A percentile compares a stretch with the other conserved stretches of the same genome.
These are phyloP conservation scores for Xylocopa sonorina DNA, from an alignment of 1,140 invertebrate genomes.

Conservation along the genomic window DNA sequence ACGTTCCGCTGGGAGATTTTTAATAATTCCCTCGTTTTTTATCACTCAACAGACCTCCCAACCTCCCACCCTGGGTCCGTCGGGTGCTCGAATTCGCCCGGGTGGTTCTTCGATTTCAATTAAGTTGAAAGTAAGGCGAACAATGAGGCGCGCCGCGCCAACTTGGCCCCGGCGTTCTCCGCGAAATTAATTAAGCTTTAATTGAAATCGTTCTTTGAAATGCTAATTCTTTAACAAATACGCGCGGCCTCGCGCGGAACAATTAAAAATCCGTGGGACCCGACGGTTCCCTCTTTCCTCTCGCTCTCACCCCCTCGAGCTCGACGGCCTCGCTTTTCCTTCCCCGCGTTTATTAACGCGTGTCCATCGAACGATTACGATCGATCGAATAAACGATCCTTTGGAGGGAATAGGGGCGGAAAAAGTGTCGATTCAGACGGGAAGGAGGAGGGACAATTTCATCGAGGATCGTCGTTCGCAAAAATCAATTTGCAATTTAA, in stretches of 20 bases:
- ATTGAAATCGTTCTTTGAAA: constrained; percentile 82
- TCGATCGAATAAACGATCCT: constrained; percentile 2
- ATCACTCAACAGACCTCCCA: no score
- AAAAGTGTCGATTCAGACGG: neutral
- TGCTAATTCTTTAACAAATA: constrained; percentile 81
- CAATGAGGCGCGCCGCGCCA: constrained; percentile 26
- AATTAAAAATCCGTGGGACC: constrained; percentile 61
- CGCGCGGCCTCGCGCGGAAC: constrained; percentile 61
- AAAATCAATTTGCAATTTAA: constrained; percentile 37
- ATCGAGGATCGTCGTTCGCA: neutral
- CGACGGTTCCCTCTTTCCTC: neutral
- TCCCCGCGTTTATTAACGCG: constrained; percentile 23
- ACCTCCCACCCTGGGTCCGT: neutral
- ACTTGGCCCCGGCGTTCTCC: constrained; percentile 68
- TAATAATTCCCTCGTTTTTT: neutral
- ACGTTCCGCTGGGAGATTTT: neutral
- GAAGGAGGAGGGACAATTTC: constrained; percentile 10
- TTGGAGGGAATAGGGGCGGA: neutral
- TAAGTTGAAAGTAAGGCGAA: constrained; percentile 74
- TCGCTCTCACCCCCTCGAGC: neutral
- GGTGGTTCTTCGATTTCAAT: constrained; percentile 76
- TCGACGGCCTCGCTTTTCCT: neutral
- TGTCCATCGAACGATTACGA: neutral
- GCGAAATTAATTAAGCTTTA: constrained; percentile 82
- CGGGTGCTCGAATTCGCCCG: constrained; percentile 18